Evolutionary conservation across 30 jellyfish, hydroid and myxozoan species (phyloP).

Genomic region (Aurelia aurita): DNA sequence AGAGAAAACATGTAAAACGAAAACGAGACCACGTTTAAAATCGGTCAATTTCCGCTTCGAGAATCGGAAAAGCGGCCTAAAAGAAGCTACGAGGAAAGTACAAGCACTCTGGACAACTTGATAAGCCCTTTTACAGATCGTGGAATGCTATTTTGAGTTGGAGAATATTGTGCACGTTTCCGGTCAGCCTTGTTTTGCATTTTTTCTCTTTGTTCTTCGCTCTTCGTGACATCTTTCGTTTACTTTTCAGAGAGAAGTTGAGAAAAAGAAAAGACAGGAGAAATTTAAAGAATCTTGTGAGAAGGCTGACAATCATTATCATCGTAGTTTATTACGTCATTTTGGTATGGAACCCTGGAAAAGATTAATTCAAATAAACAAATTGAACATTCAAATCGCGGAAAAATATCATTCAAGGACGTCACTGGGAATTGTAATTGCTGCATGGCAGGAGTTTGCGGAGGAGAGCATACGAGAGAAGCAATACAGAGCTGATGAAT

Average conservation of each 20-base stretch:
- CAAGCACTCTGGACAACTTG: too few relatives aligned
- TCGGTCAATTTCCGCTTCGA: too few relatives aligned
- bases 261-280: constrained; percentile 67
- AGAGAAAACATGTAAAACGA: too few relatives aligned
- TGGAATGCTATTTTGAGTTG: too few relatives aligned
- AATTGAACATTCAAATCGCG: constrained; percentile 68
- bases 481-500: constrained; percentile 50
- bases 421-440: constrained; percentile 14
- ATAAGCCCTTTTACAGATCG: too few relatives aligned
- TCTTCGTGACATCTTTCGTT: neutral
- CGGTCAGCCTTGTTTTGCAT: too few relatives aligned
- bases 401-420: constrained; percentile 45
- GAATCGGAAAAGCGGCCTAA: too few relatives aligned
- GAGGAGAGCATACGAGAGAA: constrained; percentile 43
- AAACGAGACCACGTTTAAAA: too few relatives aligned
- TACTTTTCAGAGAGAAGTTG: constrained; percentile 72
- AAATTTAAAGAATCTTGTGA: constrained; percentile 40
- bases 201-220: neutral
- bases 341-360: constrained; percentile 92
- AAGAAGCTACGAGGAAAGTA: too few relatives aligned
- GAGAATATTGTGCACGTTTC: too few relatives aligned
- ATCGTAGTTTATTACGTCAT: constrained; percentile 28
- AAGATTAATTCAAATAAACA: constrained; percentile 49
- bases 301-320: constrained; percentile 67
- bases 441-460: constrained; percentile 65